These are phyloP conservation scores for Heliconius eleuchia DNA, from an alignment of 1,140 invertebrate genomes.

Conservation along the genomic window DNA sequence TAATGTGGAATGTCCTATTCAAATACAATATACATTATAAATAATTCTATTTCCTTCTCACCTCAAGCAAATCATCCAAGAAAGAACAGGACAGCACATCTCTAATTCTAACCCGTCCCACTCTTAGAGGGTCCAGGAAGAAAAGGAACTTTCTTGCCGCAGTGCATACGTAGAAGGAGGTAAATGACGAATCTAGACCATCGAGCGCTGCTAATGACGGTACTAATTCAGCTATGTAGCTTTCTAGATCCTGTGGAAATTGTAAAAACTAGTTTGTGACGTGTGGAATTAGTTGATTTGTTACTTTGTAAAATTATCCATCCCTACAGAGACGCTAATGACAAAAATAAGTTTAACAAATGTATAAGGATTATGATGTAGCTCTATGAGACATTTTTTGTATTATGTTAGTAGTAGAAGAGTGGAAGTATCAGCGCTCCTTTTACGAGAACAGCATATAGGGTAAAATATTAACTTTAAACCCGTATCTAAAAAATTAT, in stretches of 20 bases:
- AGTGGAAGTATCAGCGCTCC: too few relatives aligned
- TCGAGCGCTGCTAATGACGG: conserved; percentile 94
- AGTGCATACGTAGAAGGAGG: conserved; percentile 98
- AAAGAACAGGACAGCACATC: conserved; percentile 96
- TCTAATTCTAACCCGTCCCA: conserved; percentile 93
- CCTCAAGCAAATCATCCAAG: conserved; percentile 94
- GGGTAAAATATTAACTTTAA: too few relatives aligned
- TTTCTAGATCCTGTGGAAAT: conserved; percentile 91
- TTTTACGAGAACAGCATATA: too few relatives aligned
- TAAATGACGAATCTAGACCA: conserved; percentile 95
- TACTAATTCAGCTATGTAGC: conserved; percentile 96
- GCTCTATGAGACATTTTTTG: too few relatives aligned
- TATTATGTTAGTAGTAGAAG: too few relatives aligned
- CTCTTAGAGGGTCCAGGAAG: conserved; percentile 94
- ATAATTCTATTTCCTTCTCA: conserved; percentile 54
- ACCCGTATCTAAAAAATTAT: too few relatives aligned
- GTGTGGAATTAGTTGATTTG: not conserved
- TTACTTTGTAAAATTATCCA: too few relatives aligned
- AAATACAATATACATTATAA: not conserved
- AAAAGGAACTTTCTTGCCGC: conserved; percentile 97
- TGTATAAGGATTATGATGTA: too few relatives aligned
- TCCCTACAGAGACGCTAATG: too few relatives aligned
- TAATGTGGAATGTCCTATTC: too few relatives aligned
- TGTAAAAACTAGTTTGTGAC: not conserved
- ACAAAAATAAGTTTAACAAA: too few relatives aligned